These are phyloP conservation scores for Micrastur ruficollis DNA, from an alignment of 2,797 vertebrate genomes.

Conservation along the genomic window DNA sequence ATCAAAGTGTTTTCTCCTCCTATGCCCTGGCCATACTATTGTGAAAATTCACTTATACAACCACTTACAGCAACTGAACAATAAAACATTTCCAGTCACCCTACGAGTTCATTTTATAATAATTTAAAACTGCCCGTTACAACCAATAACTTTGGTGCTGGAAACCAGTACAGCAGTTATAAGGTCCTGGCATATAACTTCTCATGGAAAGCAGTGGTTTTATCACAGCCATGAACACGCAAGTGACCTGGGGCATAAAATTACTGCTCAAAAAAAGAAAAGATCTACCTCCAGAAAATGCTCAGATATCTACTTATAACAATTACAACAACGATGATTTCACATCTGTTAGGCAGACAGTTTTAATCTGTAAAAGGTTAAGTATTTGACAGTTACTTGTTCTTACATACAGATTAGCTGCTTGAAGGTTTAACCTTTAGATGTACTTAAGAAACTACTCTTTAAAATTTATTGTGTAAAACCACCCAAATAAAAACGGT, in stretches of 20 bases:
- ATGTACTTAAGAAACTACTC: constrained; percentile 60
- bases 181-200: constrained; percentile 16
- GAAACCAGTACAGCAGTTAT: constrained; percentile 38
- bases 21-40: not conserved
- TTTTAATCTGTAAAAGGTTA: constrained; percentile 77
- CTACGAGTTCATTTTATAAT: constrained; percentile 25
- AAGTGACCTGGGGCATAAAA: constrained; percentile 66
- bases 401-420: constrained; percentile 71
- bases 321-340: constrained; percentile 67
- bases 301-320: constrained; percentile 67
- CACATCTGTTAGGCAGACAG: constrained; percentile 71
- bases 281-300: constrained; percentile 54
- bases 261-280: constrained; percentile 35
- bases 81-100: constrained; percentile 4
- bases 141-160: constrained; percentile 32
- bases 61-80: not conserved
- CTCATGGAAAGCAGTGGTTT: constrained; percentile 43
- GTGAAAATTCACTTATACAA: constrained; percentile 8
- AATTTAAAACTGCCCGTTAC: constrained; percentile 19
- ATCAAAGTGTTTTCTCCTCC: not conserved
- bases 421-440: constrained; percentile 72
- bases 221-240: constrained; percentile 15
- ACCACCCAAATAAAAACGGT: constrained; percentile 65
- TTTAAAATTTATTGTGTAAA: constrained; percentile 62
- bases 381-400: constrained; percentile 74